A percentile compares a stretch with the other conserved stretches of the same genome.
Evolutionary conservation across 2,888 invertebrate species (phyloP).

Genomic region (Brachyptera risi): DNA sequence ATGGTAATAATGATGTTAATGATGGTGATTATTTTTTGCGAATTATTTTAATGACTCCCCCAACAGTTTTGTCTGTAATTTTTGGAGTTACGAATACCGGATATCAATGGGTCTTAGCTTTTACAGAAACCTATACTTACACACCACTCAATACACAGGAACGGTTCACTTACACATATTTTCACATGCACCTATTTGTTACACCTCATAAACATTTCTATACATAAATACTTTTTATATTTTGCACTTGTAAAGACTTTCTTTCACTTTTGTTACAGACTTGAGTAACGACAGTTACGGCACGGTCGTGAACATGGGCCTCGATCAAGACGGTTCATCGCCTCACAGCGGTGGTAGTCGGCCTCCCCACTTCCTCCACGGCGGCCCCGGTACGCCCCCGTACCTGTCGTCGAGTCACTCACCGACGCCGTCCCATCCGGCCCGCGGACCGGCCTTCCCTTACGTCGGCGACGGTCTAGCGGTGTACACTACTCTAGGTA

Average conservation of each 20-base stretch:
- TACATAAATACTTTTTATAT: not conserved
- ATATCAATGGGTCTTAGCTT: too few relatives aligned
- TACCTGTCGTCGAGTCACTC: constrained; percentile 59
- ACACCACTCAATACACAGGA: too few relatives aligned
- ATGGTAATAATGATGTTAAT: too few relatives aligned
- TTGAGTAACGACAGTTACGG: constrained; percentile 84
- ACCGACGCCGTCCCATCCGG: constrained; percentile 49
- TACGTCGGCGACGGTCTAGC: constrained; percentile 75
- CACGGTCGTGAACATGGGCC: constrained; percentile 74
- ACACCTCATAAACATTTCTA: too few relatives aligned
- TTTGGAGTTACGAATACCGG: too few relatives aligned
- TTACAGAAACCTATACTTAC: too few relatives aligned
- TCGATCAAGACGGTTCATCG: constrained; percentile 70
- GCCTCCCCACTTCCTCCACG: constrained; percentile 58
- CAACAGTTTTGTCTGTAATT: too few relatives aligned
- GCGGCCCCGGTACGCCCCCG: constrained; percentile 66
- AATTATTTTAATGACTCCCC: too few relatives aligned
- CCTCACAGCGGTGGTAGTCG: constrained; percentile 58
- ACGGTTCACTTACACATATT: too few relatives aligned
- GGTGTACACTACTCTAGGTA: constrained; percentile 79
- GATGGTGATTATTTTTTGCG: too few relatives aligned
- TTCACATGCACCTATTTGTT: too few relatives aligned
- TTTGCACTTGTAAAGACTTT: not conserved
- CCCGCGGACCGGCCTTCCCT: constrained; percentile 58
- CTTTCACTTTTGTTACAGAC: constrained; percentile 51